Base-by-base conservation (phyloP, 1,140 invertebrate species). In the Anoplophora glabripennis region DNA sequence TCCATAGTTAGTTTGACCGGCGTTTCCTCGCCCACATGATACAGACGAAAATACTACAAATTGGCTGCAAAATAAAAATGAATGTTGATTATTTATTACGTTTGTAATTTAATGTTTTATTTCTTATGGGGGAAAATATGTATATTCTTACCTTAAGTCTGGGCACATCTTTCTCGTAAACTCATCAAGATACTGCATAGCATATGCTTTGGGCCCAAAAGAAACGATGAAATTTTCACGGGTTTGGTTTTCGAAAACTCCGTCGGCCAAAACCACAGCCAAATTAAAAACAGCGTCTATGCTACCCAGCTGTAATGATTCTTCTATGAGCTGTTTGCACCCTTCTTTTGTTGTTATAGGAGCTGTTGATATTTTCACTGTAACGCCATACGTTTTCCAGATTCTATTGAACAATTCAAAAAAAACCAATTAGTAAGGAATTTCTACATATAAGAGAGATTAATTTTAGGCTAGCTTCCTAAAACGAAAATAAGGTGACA, bases 241-340 rank as follows among this genome's bases (percentile, higher is more conserved):
- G 0, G 78, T 81, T 70, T 83, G 81, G 58, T 83, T 81, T 46
- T 78, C 74, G 53, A 77, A 78, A 0, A 82, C 1, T 5, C 62
- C 68, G 34, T 84, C 82, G 47, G 75, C 76, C 3, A 84, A 65
- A 34, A 86, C 82, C 57, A 85, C 85, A 7, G 89, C 89, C n/a
- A 92, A 74, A 72, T 92, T 88, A 71, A 91, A 92, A 28, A 92
- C 84, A 11, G 80, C 89, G 40, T 84, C 87, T 41, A 92, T 78
- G 7, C 84, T 83, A 2, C 81, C 87, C 1, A 86, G 65, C 57
- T 78, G 68, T 1, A 63, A 69, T 1, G 86, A 81, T 35, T 81
- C 77, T 49, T 80, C 73, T 3, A 92, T 41, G 15, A 92, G 77
- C 2, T 76, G 57, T 46, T 81, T 80, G 44, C 74, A 80, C 0